Conservation (phyloP, 2,888 invertebrate genomes). For the Cremastobaeus sp. region DNA sequence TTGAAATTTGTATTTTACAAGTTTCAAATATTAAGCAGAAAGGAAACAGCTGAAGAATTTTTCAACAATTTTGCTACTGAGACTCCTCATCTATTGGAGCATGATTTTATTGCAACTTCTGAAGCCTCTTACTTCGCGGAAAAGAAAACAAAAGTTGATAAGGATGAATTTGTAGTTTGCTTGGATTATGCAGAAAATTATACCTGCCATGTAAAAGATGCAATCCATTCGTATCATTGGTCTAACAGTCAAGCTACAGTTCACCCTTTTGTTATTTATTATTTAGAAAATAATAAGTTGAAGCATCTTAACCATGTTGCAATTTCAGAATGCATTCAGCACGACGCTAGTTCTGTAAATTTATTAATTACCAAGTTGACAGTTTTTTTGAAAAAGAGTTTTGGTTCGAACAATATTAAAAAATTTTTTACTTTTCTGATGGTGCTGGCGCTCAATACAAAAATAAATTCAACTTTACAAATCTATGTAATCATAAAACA, state of each 20-base stretch:
- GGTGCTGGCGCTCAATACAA: no score
- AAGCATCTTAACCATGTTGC: slow-evolving; percentile 3
- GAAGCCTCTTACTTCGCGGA: slow-evolving; percentile 7
- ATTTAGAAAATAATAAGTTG: neutral
- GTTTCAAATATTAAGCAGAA: no score
- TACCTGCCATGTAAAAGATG: slow-evolving; percentile 3
- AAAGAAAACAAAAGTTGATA: no score
- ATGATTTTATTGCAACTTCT: slow-evolving; percentile 11
- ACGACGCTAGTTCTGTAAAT: neutral
- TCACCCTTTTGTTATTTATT: slow-evolving; percentile 3
- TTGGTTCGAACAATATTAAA: no score
- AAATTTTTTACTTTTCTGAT: no score
- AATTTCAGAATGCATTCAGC: neutral
- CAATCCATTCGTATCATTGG: no score
- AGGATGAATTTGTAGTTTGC: slow-evolving; percentile 12
- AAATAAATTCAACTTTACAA: no score
- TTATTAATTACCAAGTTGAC: slow-evolving; percentile 1
- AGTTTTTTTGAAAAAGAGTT: slow-evolving; percentile 1
- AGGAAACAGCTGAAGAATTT: no score
- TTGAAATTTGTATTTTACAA: no score
- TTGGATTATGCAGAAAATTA: slow-evolving; percentile 17
- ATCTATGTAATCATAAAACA: no score
- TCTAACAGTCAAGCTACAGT: neutral
- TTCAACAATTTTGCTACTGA: no score
- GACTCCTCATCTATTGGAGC: neutral